phyloP scores from a whole-genome alignment of 2,888 invertebrate genomes.

The Molorchus minor region DNA sequence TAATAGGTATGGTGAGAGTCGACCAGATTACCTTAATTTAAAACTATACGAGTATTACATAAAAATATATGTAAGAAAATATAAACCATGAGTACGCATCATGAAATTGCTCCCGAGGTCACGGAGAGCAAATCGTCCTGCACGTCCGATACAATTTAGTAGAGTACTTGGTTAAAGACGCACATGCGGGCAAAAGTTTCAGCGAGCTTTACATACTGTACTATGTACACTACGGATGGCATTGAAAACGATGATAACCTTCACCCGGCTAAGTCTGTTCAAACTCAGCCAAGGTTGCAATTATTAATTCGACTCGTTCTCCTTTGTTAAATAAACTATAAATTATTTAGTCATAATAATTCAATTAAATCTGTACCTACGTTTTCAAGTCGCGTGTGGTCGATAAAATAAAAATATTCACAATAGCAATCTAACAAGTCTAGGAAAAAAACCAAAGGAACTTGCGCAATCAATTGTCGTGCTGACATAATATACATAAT shows the following conservation, averaged over 20 bases:
- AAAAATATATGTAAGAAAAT: no score
- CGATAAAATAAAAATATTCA: no score
- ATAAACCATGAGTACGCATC: no score
- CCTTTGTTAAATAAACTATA: constrained; percentile 37
- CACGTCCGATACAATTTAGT: constrained; percentile 3
- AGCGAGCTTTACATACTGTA: not conserved
- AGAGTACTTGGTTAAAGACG: constrained; percentile 5
- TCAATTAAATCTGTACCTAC: constrained; percentile 16
- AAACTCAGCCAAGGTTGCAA: constrained; percentile 47
- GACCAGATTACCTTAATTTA: no score
- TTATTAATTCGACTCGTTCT: constrained; percentile 48
- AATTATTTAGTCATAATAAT: constrained; percentile 28
- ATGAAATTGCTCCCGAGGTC: not conserved
- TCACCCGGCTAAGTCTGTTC: constrained; percentile 47
- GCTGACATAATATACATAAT: constrained; percentile 7
- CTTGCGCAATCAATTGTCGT: constrained; percentile 3
- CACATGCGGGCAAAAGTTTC: constrained; percentile 11
- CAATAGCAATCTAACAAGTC: no score
- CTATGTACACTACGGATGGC: constrained; percentile 17
- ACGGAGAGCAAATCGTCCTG: not conserved
- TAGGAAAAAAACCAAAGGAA: no score
- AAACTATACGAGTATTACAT: no score
- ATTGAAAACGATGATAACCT: constrained; percentile 43
- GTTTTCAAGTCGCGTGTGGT: constrained; percentile 1
- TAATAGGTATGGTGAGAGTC: no score